A percentile compares a stretch with the other conserved stretches of the same genome.
Conservation (phyloP, 2,797 vertebrate genomes). For the Parauchenoglanis ngamensis region DNA sequence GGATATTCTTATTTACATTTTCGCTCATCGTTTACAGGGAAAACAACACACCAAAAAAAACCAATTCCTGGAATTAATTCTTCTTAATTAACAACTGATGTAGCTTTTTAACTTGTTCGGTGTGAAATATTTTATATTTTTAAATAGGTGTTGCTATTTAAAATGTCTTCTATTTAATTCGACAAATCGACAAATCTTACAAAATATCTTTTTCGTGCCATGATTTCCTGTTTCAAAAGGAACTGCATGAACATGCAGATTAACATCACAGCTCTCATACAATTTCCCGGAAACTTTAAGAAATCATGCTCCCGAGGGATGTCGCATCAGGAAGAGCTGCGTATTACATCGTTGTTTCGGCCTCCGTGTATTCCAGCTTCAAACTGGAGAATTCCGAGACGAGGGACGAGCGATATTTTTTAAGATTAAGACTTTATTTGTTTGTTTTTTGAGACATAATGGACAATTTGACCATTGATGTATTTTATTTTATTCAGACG, state of each 20-base stretch:
- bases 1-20: neutral
- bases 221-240: neutral
- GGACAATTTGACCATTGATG: neutral
- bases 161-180: neutral
- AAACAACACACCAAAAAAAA: no score
- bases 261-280: no score
- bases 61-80: no score
- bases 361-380: neutral
- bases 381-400: neutral
- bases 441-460: no score
- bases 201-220: neutral
- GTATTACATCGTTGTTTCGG: no score
- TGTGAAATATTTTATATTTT: neutral
- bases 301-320: neutral
- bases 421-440: neutral
- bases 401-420: no score
- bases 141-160: neutral
- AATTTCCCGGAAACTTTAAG: neutral
- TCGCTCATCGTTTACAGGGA: neutral
- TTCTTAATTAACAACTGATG: no score
- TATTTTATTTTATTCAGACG: neutral
- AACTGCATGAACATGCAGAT: neutral
- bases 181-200: no score
- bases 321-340: neutral
- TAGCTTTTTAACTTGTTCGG: no score